Percentiles rank a stretch among this genome's conserved stretches.
Conservation (phyloP, 2,888 invertebrate species). For the Hypercompe scribonia region DNA sequence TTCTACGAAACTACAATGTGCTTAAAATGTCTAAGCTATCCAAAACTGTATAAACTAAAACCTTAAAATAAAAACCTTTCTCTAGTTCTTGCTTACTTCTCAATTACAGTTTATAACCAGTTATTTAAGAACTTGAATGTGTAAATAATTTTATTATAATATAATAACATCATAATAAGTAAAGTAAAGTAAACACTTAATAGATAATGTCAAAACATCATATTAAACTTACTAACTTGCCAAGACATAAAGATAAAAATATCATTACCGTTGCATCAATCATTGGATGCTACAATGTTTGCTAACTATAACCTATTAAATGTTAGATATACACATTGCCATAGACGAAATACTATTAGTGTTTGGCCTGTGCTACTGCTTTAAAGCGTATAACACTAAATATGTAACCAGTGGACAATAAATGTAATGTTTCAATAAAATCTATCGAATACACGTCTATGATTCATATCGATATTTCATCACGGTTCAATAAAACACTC, state of each 20-base stretch:
- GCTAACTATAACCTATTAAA: not conserved
- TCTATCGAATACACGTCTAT: slow-evolving; percentile 38
- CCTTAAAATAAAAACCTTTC: too few species aligned
- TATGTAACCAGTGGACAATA: not conserved
- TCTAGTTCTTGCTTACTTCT: too few species aligned
- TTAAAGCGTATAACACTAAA: not conserved
- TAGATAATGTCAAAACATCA: not conserved
- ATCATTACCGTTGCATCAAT: not conserved
- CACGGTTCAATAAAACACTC: slow-evolving; percentile 55
- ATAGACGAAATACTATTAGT: too few species aligned
- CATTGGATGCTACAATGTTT: not conserved
- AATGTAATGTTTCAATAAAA: slow-evolving; percentile 20
- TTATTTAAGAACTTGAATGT: not conserved
- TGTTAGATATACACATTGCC: not conserved
- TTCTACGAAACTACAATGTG: not conserved
- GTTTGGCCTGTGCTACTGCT: too few species aligned
- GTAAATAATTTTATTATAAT: too few species aligned
- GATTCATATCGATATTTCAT: slow-evolving; percentile 54
- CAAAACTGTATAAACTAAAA: not conserved
- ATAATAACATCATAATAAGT: too few species aligned
- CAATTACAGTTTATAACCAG: too few species aligned
- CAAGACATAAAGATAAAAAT: not conserved
- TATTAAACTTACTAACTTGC: not conserved
- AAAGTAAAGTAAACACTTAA: too few species aligned
- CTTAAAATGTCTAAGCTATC: not conserved